Conservation (phyloP, 2,797 vertebrate genomes). For the Chelon auratus region DNA sequence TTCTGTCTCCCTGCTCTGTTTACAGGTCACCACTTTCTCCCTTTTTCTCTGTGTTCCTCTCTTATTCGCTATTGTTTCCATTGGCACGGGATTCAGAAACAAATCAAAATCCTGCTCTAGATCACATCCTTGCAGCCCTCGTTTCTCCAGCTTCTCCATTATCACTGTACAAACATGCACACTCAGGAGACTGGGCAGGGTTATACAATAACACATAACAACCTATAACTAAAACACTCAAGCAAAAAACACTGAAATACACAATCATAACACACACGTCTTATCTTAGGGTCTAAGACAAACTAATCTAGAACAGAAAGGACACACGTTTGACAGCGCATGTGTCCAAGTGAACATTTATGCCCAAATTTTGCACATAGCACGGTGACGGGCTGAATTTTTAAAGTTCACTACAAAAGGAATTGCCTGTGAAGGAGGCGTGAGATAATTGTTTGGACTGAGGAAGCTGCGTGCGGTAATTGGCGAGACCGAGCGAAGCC, state of each 20-base stretch:
- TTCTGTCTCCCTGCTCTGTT: conserved; percentile 22
- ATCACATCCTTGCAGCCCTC: conserved; percentile 16
- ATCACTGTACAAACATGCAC: conserved; percentile 24
- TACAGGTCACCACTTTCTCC: conserved; percentile 30
- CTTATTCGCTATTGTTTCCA: conserved; percentile 36
- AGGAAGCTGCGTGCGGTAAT: conserved; percentile 71
- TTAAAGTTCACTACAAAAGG: conserved; percentile 47
- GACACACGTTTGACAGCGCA: conserved; percentile 26
- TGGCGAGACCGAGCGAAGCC: conserved; percentile 64
- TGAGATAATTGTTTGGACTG: conserved; percentile 71
- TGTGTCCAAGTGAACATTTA: conserved; percentile 21
- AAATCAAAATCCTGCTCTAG: conserved; percentile 5
- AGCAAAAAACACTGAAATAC: background rate
- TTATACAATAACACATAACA: background rate
- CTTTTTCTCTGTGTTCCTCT: conserved; percentile 6
- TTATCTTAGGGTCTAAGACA: conserved; percentile 23
- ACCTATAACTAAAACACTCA: background rate
- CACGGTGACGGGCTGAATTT: conserved; percentile 22
- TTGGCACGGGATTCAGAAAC: conserved; percentile 36
- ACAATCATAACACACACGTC: background rate
- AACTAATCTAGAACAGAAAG: conserved; percentile 28
- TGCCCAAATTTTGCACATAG: conserved; percentile 27
- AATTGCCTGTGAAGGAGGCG: conserved; percentile 52
- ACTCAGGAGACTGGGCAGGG: background rate
- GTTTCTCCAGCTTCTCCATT: conserved; percentile 9